Base-by-base conservation (phyloP, 1,140 invertebrate species). In the Oscheius sp. region DNA sequence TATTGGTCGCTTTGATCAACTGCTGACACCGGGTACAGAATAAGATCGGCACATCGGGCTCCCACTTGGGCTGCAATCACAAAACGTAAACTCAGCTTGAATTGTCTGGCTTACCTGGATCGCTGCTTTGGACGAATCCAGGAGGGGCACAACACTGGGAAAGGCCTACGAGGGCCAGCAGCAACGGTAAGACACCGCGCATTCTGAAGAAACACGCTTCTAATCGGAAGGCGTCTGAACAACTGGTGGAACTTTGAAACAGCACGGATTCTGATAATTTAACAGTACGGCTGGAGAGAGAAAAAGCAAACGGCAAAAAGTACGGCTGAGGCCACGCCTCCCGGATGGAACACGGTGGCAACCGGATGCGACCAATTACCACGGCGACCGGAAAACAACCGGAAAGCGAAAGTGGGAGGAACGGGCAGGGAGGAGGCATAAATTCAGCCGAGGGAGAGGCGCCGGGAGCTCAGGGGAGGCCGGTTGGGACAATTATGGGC, bases 1-100 rank as follows among this genome's bases (percentile, higher is more conserved):
- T 83, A 83, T 45, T 83, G 82, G 74, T 83, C 82, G 26, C 73
- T 79, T 46, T 84, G 82, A 76, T 83, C 82, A 13, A 83, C 82
- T 18, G 82, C 80, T 63, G 79, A 83, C 4, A 83, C 80, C 15
- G 82, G 82, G 65, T 83, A 83, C 2, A 83, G 70, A 29, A 83
- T 83, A 15, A 83, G 59, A 69, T 83, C 82, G 18, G 82, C 83
- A 64, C 82, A 83, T 31, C 82, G 72, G 18, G 81, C 78, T 59
- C 76, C 79, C 23, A 81, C 79, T 62, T 68, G 78, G 15, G 81
- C 83, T 82, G 62, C 79, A 80, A 32, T 34, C 23, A 3, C 31
- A 1, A 34, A 29, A 23, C 18, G 26, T 58, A 38, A 34, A 23
- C 20, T 13, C 28, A 52, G 28, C 15, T 23, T 23, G 7, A 10